Evolutionary conservation across 2,888 invertebrate genomes (phyloP).

Genomic region (Caenorhabditis sp.): DNA sequence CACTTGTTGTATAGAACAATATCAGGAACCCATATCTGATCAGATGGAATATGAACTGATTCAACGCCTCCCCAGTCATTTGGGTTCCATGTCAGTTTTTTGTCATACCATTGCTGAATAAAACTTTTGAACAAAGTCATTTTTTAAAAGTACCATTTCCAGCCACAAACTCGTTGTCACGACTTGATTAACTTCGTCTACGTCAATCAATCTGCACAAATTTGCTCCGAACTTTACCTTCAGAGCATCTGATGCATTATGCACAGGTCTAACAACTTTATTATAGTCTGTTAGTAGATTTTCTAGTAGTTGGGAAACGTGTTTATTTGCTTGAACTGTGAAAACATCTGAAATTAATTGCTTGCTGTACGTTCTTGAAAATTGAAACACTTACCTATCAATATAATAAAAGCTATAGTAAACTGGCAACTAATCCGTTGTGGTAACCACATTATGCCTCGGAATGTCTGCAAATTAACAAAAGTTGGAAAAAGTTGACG

Average conservation of each 20-base stretch:
- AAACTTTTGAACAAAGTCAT: background rate
- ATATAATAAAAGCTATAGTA: slow-evolving; percentile 7
- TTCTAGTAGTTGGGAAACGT: slow-evolving; percentile 69
- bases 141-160: slow-evolving; percentile 68
- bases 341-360: slow-evolving; percentile 24
- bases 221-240: slow-evolving; percentile 74
- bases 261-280: slow-evolving; percentile 71
- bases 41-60: slow-evolving; percentile 95
- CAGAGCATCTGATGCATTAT: slow-evolving; percentile 73
- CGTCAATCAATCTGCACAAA: slow-evolving; percentile 74
- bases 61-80: slow-evolving; percentile 95
- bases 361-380: background rate
- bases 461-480: slow-evolving; percentile 37
- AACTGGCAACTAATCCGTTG: slow-evolving; percentile 42
- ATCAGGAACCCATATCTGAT: slow-evolving; percentile 96
- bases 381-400: slow-evolving; percentile 27
- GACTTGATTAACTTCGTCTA: slow-evolving; percentile 76
- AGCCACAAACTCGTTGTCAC: slow-evolving; percentile 76
- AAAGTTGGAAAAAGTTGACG: background rate
- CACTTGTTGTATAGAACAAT: slow-evolving; percentile 94
- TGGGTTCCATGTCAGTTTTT: slow-evolving; percentile 93
- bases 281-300: slow-evolving; percentile 72
- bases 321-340: slow-evolving; percentile 46
- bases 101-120: slow-evolving; percentile 90
- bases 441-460: slow-evolving; percentile 42